Conservation (phyloP, 2,113 vertebrate genomes). For the Prionailurus viverrinus region DNA sequence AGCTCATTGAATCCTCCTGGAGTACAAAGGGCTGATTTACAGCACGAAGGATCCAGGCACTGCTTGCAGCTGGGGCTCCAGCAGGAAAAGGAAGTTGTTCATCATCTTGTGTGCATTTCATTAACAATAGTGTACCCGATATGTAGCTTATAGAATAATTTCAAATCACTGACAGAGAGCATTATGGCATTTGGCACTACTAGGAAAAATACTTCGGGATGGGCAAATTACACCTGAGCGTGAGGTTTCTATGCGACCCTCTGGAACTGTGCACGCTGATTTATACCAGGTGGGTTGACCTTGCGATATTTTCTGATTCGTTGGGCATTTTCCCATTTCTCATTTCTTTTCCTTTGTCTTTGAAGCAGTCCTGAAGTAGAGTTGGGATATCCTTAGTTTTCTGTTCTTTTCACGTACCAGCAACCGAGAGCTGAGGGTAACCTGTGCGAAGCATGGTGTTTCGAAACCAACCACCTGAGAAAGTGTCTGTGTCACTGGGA, state of each 20-base stretch:
- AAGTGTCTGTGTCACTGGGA: background rate
- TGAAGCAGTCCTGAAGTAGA: slow-evolving; percentile 51
- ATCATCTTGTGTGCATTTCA: slow-evolving; percentile 95
- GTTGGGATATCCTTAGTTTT: background rate
- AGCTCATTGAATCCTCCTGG: slow-evolving; percentile 97
- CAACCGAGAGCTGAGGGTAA: background rate
- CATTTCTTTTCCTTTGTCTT: slow-evolving; percentile 80
- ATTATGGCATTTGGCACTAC: slow-evolving; percentile 89
- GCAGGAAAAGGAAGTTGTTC: slow-evolving; percentile 99
- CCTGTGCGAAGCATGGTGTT: background rate
- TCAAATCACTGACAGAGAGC: slow-evolving; percentile 92
- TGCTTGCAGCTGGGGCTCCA: slow-evolving; percentile 94
- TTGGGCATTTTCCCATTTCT: slow-evolving; percentile 81
- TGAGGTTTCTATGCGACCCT: slow-evolving; percentile 85
- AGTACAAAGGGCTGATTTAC: slow-evolving; percentile 98
- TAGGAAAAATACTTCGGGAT: slow-evolving; percentile 89
- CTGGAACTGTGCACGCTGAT: slow-evolving; percentile 80
- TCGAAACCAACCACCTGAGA: background rate
- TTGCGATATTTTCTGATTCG: slow-evolving; percentile 76
- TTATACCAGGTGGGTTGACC: slow-evolving; percentile 84
- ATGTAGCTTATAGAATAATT: slow-evolving; percentile 89
- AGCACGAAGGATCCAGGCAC: slow-evolving; percentile 91
- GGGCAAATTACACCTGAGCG: slow-evolving; percentile 89
- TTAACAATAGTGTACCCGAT: slow-evolving; percentile 93
- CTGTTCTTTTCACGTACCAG: background rate